A percentile compares a stretch with the other conserved stretches of the same genome.
These are phyloP conservation scores for Pseudochaenichthys georgianus DNA, from an alignment of 2,797 vertebrate species.

Conservation along the genomic window DNA sequence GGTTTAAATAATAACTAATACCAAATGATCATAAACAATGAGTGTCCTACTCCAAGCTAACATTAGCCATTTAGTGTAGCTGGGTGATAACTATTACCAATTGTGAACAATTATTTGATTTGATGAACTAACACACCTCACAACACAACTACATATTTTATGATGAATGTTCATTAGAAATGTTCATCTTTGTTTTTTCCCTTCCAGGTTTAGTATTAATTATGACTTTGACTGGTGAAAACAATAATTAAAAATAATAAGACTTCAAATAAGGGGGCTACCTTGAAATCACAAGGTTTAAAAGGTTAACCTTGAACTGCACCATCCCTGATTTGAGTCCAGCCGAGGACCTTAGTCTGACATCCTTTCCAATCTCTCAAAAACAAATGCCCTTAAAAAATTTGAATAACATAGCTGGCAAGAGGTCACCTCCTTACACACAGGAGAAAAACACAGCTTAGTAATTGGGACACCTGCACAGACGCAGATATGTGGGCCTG, in stretches of 20 bases:
- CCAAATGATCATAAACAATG: background rate
- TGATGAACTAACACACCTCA: background rate
- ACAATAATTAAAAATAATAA: background rate
- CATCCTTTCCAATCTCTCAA: background rate
- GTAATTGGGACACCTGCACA: slow-evolving; percentile 65
- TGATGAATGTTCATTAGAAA: background rate
- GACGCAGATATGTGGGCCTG: slow-evolving; percentile 57
- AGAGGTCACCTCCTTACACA: slow-evolving; percentile 47
- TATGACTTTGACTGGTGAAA: slow-evolving; percentile 2
- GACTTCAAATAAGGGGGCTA: too few species aligned
- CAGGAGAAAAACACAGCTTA: slow-evolving; percentile 51
- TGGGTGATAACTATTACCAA: background rate
- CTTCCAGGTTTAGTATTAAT: background rate
- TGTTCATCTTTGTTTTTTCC: background rate
- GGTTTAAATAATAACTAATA: slow-evolving; percentile 13
- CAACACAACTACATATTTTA: background rate
- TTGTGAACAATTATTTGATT: background rate
- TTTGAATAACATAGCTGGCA: slow-evolving; percentile 48
- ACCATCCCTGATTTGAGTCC: background rate
- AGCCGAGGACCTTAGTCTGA: background rate
- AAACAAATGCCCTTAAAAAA: slow-evolving; percentile 9
- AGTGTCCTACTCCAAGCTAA: background rate
- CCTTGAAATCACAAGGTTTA: background rate
- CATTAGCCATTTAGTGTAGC: background rate
- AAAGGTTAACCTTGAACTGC: background rate